A percentile compares a stretch with the other conserved stretches of the same genome.
Conservation (phyloP, 2,113 vertebrate species). For the Pedetes capensis region DNA sequence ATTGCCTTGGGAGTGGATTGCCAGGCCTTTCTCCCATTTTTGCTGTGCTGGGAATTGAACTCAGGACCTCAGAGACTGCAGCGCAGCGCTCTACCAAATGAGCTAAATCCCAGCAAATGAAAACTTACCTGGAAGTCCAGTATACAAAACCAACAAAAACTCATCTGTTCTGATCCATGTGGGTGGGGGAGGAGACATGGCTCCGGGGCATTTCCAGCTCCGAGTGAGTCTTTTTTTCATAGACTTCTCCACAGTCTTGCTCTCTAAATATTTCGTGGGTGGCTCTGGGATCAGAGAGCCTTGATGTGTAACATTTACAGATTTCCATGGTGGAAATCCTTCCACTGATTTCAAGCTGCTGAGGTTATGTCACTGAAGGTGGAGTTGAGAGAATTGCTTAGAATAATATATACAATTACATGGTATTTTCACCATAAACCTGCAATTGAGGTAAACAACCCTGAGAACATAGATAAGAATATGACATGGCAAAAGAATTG, state of each 20-base stretch:
- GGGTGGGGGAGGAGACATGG: too few species aligned
- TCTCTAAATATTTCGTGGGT: neutral
- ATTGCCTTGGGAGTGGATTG: too few species aligned
- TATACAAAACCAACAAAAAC: neutral
- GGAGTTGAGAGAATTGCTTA: neutral
- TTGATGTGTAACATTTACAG: neutral
- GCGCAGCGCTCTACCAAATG: too few species aligned
- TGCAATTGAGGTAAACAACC: neutral
- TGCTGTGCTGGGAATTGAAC: too few species aligned
- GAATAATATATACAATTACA: neutral
- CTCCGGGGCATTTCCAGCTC: neutral
- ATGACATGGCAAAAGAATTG: neutral
- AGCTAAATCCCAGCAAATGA: too few species aligned
- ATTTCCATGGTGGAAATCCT: neutral
- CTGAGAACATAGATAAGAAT: neutral
- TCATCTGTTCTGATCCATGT: neutral
- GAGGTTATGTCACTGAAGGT: neutral
- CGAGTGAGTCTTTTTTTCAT: neutral
- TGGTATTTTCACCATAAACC: neutral
- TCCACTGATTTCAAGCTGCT: neutral
- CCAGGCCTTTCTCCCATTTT: too few species aligned
- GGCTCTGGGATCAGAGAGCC: neutral
- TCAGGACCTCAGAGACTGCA: too few species aligned
- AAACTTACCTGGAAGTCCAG: neutral
- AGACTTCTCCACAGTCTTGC: too few species aligned